Base-by-base conservation (phyloP, 2,888 invertebrate genomes). In the Empis stercorea region DNA sequence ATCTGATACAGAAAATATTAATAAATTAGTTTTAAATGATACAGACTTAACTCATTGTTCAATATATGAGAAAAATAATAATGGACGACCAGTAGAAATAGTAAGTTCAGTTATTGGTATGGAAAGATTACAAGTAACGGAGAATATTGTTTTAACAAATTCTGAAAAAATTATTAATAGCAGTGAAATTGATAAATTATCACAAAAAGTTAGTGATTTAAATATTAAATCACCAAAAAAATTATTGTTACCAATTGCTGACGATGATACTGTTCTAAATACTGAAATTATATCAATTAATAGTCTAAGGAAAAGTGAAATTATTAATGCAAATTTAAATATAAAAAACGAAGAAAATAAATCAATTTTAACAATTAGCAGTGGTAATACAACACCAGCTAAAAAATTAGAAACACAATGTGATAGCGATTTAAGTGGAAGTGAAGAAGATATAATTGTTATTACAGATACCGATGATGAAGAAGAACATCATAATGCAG, bases 131-230 rank as follows among this genome's bases (percentile, higher is more conserved):
- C 11, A 20, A 38, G 16, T 38, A 3, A 17, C 38, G 23, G 23
- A 27, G 23, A 27, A 27, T 27, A 27, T 27, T 27, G 23, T 27
- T 27, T 7, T 27, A 7, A 27, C 23, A 27, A 27, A 27, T 27
- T 27, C 23, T 27, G 23, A 27, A 27, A 27, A 27, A 7, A 6
- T 27, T 6, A 6, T 27, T 27, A 27, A 27, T 9, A 27, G 7
- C 23, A 27, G 7, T 27, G 50, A 38, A 17, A 51, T 62, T 11
- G 57, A 61, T n/a, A 48, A 30, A 2, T 45, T 65, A 4, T 56
- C 63, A 14, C 47, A 54, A 1, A 48, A 56, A 39, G 55, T 64
- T 0, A 59, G 58, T 30, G 54, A 55, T 13, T 49, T 65, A 44
- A 51, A 48, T 15, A 41, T 64, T 23, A 30, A 27, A 2, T 17